Percentiles rank a stretch among this genome's conserved stretches.
Evolutionary conservation across 53 echinoderm and acorn worm species (phyloP).

Genomic region (Stichopus horrens): DNA sequence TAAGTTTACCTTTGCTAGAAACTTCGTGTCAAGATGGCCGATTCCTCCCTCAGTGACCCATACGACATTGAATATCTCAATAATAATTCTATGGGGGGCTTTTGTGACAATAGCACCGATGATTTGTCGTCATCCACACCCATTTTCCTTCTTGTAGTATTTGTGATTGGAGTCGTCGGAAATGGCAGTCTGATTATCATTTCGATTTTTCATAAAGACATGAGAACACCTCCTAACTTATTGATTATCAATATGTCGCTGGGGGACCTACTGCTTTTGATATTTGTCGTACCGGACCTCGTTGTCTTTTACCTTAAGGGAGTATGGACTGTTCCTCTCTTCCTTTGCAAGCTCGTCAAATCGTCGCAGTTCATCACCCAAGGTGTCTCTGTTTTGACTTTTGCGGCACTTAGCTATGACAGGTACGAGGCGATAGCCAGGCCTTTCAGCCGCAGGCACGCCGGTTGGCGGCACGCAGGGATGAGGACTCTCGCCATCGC

Average conservation of each 20-base stretch:
- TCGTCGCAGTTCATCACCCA: slow-evolving; percentile 74
- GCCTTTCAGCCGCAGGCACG: slow-evolving; percentile 78
- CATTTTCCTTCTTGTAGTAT: slow-evolving; percentile 46
- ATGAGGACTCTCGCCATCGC: slow-evolving; percentile 67
- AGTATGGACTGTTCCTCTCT: slow-evolving; percentile 48
- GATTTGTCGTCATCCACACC: slow-evolving; percentile 17
- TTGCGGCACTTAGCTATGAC: slow-evolving; percentile 83
- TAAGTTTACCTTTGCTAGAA: too few relatives aligned
- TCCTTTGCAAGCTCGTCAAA: slow-evolving; percentile 66
- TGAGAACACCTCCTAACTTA: slow-evolving; percentile 87
- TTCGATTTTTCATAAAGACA: slow-evolving; percentile 72
- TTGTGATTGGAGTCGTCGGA: slow-evolving; percentile 72
- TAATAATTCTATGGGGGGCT: background rate
- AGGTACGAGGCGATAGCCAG: slow-evolving; percentile 86
- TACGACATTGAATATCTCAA: background rate
- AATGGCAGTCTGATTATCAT: slow-evolving; percentile 84
- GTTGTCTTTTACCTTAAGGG: slow-evolving; percentile 59
- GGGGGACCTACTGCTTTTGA: slow-evolving; percentile 74
- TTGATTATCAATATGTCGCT: slow-evolving; percentile 79
- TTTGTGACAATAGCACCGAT: background rate
- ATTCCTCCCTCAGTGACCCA: background rate
- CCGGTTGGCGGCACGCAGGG: slow-evolving; percentile 54
- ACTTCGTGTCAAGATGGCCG: background rate
- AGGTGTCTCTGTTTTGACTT: slow-evolving; percentile 86
- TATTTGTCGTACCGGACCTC: slow-evolving; percentile 67